Conservation (phyloP, 2,888 invertebrate species). For the Sepioteuthis lessoniana region DNA sequence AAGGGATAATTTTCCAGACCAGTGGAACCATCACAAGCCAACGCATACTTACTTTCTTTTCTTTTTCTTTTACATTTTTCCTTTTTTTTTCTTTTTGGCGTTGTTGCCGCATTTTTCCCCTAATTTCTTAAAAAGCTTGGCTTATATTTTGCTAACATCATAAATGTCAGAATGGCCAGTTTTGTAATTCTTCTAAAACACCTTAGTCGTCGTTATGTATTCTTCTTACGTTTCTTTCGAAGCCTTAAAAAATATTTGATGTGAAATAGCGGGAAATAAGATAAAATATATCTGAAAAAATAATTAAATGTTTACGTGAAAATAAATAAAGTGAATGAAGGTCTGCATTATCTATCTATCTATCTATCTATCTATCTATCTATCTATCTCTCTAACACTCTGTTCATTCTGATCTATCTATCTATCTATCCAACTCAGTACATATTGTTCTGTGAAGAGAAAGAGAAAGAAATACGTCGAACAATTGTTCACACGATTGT, state of each 20-base stretch:
- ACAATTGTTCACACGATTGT: too few species aligned
- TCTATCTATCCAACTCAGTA: background rate
- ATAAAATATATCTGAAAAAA: background rate
- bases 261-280: background rate
- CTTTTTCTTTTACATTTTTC: background rate
- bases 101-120: too few species aligned
- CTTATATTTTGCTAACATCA: background rate
- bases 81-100: too few species aligned
- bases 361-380: background rate
- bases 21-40: background rate
- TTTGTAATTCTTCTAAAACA: background rate
- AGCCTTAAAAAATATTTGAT: background rate
- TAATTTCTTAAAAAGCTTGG: background rate
- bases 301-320: background rate
- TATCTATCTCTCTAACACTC: background rate
- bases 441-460: too few species aligned
- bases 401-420: background rate
- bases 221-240: background rate
- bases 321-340: background rate
- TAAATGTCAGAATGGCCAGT: background rate
- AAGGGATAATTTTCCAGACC: background rate
- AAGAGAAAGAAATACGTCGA: too few species aligned
- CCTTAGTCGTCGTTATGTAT: background rate
- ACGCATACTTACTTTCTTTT: background rate
- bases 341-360: too few species aligned